phyloP scores from a whole-genome alignment of 2,113 vertebrate species.

The Labeo rohita region DNA sequence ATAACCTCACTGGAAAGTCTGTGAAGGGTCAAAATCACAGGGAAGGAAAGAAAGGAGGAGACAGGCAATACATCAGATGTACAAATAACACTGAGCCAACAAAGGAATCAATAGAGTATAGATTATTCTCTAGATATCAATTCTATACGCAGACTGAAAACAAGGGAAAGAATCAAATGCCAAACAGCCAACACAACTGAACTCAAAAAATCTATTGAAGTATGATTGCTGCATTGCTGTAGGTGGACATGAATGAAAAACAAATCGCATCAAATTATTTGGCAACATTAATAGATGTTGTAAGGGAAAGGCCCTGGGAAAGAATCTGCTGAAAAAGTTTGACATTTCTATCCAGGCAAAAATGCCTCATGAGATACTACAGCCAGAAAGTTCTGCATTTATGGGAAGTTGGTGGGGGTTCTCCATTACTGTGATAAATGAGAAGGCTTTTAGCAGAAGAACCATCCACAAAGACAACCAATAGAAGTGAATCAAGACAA shows the following conservation, averaged over 20 bases:
- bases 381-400: not conserved
- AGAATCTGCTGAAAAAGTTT: not conserved
- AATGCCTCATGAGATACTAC: not conserved
- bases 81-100: constrained; percentile 5
- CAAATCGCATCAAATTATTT: not conserved
- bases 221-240: not conserved
- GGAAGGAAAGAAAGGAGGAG: not conserved
- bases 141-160: not conserved
- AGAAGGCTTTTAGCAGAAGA: constrained; percentile 39
- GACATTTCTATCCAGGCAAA: not conserved
- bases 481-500: constrained; percentile 40
- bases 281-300: not conserved
- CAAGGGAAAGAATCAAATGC: not conserved
- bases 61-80: constrained; percentile 11
- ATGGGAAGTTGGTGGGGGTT: constrained; percentile 3
- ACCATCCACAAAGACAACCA: constrained; percentile 39
- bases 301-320: not conserved
- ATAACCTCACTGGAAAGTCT: not conserved
- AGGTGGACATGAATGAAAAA: not conserved
- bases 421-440: constrained; percentile 62
- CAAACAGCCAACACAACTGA: not conserved
- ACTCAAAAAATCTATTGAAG: not conserved
- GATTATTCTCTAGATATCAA: constrained; percentile 24
- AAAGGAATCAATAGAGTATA: constrained; percentile 18
- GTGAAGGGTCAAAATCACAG: not conserved